Evolutionary conservation across 1,140 invertebrate species (phyloP).

Genomic region (Ceratosolen fusciceps): DNA sequence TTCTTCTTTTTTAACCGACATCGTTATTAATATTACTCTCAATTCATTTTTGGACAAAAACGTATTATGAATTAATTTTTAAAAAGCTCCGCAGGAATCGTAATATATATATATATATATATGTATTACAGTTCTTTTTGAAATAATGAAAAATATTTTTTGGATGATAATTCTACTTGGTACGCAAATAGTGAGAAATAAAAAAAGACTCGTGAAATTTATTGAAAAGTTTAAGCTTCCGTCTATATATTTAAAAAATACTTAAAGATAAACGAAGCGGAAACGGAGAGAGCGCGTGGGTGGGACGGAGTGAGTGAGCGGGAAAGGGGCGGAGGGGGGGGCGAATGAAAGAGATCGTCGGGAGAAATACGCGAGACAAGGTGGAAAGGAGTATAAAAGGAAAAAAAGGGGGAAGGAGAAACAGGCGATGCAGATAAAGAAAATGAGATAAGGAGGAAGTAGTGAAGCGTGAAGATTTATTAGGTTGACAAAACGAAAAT

Average conservation of each 20-base stretch:
- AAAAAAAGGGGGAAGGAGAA: not conserved
- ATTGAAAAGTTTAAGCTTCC: not conserved
- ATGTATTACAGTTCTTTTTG: no score
- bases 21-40: no score
- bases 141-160: not conserved
- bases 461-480: conserved; percentile 42
- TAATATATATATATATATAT: no score
- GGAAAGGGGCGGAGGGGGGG: not conserved
- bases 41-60: no score
- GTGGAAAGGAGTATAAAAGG: not conserved
- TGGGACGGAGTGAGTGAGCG: no score
- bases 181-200: not conserved
- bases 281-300: not conserved
- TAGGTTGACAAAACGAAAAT: conserved; percentile 43
- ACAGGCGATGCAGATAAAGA: conserved; percentile 32
- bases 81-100: no score
- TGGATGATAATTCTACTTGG: not conserved
- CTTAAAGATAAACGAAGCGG: not conserved
- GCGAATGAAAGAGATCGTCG: not conserved
- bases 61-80: no score
- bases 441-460: conserved; percentile 29
- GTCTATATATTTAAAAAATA: not conserved
- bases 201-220: not conserved
- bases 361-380: not conserved
- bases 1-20: no score